Base-by-base conservation (phyloP, 2,797 vertebrate species). In the Eupleurogrammus muticus region DNA sequence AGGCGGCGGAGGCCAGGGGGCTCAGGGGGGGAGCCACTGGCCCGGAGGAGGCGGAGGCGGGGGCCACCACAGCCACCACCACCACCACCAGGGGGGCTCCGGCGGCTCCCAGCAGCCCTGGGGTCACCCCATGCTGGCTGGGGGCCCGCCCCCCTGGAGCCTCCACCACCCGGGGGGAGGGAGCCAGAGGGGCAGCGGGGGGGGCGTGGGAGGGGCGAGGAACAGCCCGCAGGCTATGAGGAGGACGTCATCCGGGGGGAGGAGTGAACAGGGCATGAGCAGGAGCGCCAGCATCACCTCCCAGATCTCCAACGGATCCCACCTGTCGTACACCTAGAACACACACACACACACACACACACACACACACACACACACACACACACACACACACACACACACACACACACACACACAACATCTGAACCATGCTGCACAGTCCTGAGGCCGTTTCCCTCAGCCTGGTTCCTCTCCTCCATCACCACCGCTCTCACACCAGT, bases 241-340 rank as follows among this genome's bases (percentile, higher is more conserved):
- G 95, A 96, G 97, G 94, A 97, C 97, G 92, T 95, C 97, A 92
- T 96, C 97, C 61, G 98, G 96, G 93, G 97, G 96, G 90, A 97
- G 96, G 93, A 96, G 93, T 87, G 97, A 99, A 90, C 97, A 97
- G 94, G 97, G 95, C 92, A 98, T 99, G 97, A 99, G 96, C 95
- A 97, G 98, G 93, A 99, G 98, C 94, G 92, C 97, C 94, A 99
- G 98, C 95, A 97, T 99, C 94, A 96, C 97, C 93, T 99, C 98
- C 91, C 98, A 99, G 90, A 98, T 99, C 93, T 99, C 97, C 94
- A 99, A 98, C 79, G 97, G 97, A 90, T 99, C 98, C 90, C 97
- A 98, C 90, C 95, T 99, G 95, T 99, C 97, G 80, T 99, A 97
- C 88, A 98, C 97, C 88, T 99, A 97, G 92, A 92, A 89, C 83